Base-by-base conservation (phyloP, 2,113 vertebrate genomes). In the Triplophysa rosa region DNA sequence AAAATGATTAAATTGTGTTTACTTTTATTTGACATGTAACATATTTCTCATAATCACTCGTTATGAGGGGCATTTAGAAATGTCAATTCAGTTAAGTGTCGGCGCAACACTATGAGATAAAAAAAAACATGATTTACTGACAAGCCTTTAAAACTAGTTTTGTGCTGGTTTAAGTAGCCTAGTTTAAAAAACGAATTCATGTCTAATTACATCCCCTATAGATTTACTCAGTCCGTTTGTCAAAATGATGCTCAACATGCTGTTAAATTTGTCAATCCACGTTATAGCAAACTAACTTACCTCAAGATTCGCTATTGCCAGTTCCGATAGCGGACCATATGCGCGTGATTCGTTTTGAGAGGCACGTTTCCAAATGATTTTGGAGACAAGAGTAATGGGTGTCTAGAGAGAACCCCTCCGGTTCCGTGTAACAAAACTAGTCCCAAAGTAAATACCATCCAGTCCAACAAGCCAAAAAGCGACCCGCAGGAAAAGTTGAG, bases 381-480 rank as follows among this genome's bases (percentile, higher is more conserved):
- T 62, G 14, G 19, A 61, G 58, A 24, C 8, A 24, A 40, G 16
- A 3, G 54, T 29, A 62, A 61, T 66, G 61, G 67, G 26, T 59
- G 79, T 56, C 61, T 56, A 65, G 63, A 77, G 63, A 77, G 54
- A 71, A 61, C 61, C 24, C 80, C 29, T 78, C 67, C 40, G 70
- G 59, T 61, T 69, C 56, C 42, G 69, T 45, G 29, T 77, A 71
- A 66, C 80, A 59, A 79, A 84, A 84, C 80, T 67, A 81, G 67
- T 83, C 45, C 81, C 67, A 67, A 66, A 69, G 68, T 65, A 54
- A 79, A 71, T 76, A 76, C 62, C 54, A 85, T 85, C 84, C 84
- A 83, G 82, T 83, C 70, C 76, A 79, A 49, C 33, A 80, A 52
- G 73, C 64, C 49, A 62, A 23, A 59, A 63, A 47, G 5, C 40